phyloP scores from a whole-genome alignment of 2,888 invertebrate species.

The Plutella xylostella region DNA sequence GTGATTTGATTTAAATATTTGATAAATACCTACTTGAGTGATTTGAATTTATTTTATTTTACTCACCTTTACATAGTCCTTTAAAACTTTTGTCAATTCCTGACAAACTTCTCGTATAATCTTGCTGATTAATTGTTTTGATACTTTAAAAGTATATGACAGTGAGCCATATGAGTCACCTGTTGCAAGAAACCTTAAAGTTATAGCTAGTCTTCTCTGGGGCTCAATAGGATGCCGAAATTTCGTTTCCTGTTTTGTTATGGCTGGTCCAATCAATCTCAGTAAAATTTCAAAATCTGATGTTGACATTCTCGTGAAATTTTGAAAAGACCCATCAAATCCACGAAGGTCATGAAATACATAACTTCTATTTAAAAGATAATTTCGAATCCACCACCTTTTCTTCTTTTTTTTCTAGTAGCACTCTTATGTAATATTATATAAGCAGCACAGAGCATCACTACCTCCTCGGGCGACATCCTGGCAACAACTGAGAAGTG shows the following conservation, averaged over 20 bases:
- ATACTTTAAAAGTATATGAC: neutral
- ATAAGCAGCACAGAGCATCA: neutral
- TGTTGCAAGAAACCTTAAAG: constrained; percentile 2
- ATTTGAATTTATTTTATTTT: constrained; percentile 8
- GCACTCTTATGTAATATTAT: neutral
- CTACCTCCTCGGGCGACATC: neutral
- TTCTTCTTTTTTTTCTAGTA: neutral
- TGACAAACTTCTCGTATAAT: constrained; percentile 3
- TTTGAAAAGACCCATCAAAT: constrained; percentile 26
- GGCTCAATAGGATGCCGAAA: constrained; percentile 1
- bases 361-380: constrained; percentile 18
- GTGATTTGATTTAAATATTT: constrained; percentile 11
- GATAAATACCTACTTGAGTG: constrained; percentile 13
- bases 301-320: constrained; percentile 23
- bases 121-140: constrained; percentile 1
- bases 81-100: neutral
- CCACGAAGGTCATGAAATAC: constrained; percentile 24
- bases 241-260: neutral
- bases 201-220: neutral
- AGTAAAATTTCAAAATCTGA: constrained; percentile 23
- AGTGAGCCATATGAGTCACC: constrained; percentile 3
- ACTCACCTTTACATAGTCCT: constrained; percentile 3
- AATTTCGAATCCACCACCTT: constrained; percentile 1
- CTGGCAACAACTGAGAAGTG: neutral
- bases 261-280: neutral